Percentiles rank a stretch among this genome's conserved stretches.
Evolutionary conservation across 2,113 vertebrate genomes (phyloP).

Genomic region (Coreoperca whiteheadi): DNA sequence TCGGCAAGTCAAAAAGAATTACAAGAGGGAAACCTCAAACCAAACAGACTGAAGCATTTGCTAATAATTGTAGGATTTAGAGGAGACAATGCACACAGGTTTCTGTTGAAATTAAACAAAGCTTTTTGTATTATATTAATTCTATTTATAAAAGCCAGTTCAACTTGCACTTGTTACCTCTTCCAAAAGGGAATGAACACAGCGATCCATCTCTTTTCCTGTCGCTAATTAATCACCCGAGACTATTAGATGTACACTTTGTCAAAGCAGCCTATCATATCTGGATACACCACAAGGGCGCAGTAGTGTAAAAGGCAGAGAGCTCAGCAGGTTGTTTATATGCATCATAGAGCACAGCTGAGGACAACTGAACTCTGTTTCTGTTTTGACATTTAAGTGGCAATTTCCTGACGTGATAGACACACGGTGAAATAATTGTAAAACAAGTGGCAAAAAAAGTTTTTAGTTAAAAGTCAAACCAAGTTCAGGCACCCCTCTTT

Average conservation of each 20-base stretch:
- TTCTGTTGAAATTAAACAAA: background rate
- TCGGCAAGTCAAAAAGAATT: background rate
- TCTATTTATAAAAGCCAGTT: slow-evolving; percentile 10
- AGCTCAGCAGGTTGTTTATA: slow-evolving; percentile 13
- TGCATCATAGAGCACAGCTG: background rate
- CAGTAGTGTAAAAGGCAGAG: slow-evolving; percentile 88
- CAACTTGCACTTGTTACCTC: background rate
- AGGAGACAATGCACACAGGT: background rate
- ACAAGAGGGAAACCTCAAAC: slow-evolving; percentile 2
- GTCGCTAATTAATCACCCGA: slow-evolving; percentile 46
- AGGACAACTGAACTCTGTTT: background rate
- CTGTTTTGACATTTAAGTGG: background rate
- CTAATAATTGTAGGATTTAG: background rate
- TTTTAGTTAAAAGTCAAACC: background rate
- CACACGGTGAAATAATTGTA: background rate
- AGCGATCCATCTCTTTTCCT: slow-evolving; percentile 22
- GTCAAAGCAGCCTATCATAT: slow-evolving; percentile 53
- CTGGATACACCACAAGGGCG: slow-evolving; percentile 87
- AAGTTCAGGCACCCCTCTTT: background rate
- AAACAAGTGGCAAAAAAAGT: background rate
- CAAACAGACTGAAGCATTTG: background rate
- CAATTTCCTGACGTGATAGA: background rate
- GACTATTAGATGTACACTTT: slow-evolving; percentile 26
- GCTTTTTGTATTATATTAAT: background rate
- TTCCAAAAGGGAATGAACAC: slow-evolving; percentile 28